A percentile compares a stretch with the other conserved stretches of the same genome.
Conservation (phyloP, 2,797 vertebrate genomes). For the Alectoris magna region DNA sequence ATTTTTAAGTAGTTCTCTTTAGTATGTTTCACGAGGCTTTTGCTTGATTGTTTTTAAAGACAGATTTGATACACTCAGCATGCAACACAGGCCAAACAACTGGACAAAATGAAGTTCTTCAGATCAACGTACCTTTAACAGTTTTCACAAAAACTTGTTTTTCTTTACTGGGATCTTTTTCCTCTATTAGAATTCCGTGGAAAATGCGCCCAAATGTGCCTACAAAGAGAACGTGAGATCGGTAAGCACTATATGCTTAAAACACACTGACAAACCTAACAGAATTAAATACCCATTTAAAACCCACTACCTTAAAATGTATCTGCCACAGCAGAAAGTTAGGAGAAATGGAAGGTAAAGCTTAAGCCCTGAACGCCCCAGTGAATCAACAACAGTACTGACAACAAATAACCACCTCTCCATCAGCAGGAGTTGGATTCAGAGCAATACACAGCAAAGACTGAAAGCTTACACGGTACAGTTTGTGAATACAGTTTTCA, state of each 20-base stretch:
- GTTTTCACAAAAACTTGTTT: slow-evolving; percentile 97
- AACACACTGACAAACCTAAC: neutral
- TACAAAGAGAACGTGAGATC: slow-evolving; percentile 64
- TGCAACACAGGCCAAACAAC: neutral
- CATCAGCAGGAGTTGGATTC: rapidly evolving
- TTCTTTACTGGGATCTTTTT: slow-evolving; percentile 96
- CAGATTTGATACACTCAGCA: neutral
- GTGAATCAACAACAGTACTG: neutral
- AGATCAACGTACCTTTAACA: slow-evolving; percentile 90
- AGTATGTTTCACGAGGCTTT: neutral
- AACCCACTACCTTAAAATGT: neutral
- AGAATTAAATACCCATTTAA: neutral
- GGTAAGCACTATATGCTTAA: neutral
- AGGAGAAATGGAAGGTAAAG: neutral
- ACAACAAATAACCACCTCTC: neutral
- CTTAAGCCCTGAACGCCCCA: rapidly evolving
- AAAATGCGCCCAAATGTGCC: slow-evolving; percentile 99
- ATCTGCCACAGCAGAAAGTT: neutral
- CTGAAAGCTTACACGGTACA: neutral
- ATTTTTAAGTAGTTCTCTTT: neutral
- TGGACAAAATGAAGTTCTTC: neutral
- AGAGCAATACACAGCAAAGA: neutral
- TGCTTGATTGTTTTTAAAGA: neutral
- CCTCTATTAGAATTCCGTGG: slow-evolving; percentile 94
- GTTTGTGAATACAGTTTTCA: neutral